Evolutionary conservation across 2,113 vertebrate genomes (phyloP), one percentile per base, ranked within the genome.

Genomic region (Strigops habroptila): DNA sequence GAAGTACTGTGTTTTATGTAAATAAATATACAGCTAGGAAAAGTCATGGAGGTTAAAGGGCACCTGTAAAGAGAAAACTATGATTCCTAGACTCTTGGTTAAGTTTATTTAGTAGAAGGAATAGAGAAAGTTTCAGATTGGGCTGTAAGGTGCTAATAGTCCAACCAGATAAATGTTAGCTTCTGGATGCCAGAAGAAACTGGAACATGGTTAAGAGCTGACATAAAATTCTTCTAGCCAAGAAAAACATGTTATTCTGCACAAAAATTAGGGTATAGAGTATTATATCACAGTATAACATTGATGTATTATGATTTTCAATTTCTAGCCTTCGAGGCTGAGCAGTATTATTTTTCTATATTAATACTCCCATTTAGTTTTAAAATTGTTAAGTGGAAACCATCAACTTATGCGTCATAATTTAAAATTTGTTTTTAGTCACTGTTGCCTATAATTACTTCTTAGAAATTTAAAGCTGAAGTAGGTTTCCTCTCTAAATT

Each of bases 101-200:
- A 77, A 77, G 76, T 95, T 96, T 97, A 71, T 94, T 95, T 88
- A 91, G 77, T 91, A 95, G 77, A 73, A 77, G 39, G 74, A 81
- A 82, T 82, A 88, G 51, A 57, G 82, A 96, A 86, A 81, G 41
- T 63, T 86, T 97, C 94, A 77, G 93, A 82, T 91, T 53, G 64
- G 88, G 86, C 93, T 94, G 82, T 93, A 93, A 97, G 83, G 95
- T 97, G 97, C 93, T 97, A 96, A 97, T 93, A 82, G 85, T 91
- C 93, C 22, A 25, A 80, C 80, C 88, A 97, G 97, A 98, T 97
- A 97, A 97, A 95, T 96, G 90, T 95, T 96, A 97, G 91, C 90
- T 90, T 97, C 67, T 82, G 78, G 75, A 92, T 93, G 95, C 95
- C 97, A 97, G 78, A 95, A 97, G 88, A 96, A 97, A 97, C 85